Percentiles rank a stretch among this genome's conserved stretches.
Evolutionary conservation across 2,888 invertebrate genomes (phyloP).

Genomic region (Baronia brevicornis): DNA sequence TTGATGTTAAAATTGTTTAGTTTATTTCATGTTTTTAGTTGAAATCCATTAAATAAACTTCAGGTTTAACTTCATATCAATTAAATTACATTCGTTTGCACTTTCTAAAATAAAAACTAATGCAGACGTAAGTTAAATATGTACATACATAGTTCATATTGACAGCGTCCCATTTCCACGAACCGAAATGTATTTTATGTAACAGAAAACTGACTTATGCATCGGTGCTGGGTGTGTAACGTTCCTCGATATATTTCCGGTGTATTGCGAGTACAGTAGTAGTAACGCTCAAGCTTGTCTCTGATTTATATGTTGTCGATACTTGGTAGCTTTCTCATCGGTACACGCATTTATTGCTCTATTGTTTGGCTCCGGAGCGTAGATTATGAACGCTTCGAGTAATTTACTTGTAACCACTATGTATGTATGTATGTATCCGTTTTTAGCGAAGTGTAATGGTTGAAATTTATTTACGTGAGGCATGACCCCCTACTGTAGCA

Average conservation of each 20-base stretch:
- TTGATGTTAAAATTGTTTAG: too few relatives aligned
- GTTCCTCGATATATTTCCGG: conserved; percentile 36
- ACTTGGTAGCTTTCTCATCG: conserved; percentile 56
- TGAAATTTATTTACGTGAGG: conserved; percentile 37
- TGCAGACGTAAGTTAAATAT: conserved; percentile 34
- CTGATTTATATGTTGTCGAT: conserved; percentile 66
- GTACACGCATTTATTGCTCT: conserved; percentile 62
- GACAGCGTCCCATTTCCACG: conserved; percentile 25
- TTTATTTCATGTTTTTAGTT: too few relatives aligned
- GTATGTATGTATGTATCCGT: conserved; percentile 43
- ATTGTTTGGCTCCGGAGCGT: conserved; percentile 59
- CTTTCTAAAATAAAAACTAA: conserved; percentile 44
- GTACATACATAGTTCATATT: conserved; percentile 31
- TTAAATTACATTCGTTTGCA: conserved; percentile 24
- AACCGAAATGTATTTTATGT: conserved; percentile 35
- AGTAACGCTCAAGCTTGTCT: conserved; percentile 45
- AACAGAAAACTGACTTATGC: conserved; percentile 41
- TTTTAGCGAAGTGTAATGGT: conserved; percentile 42
- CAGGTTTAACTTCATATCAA: too few relatives aligned
- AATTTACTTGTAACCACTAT: conserved; percentile 57
- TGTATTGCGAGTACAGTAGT: conserved; percentile 28
- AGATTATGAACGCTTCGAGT: conserved; percentile 45
- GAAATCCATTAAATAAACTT: too few relatives aligned
- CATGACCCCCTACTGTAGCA: conserved; percentile 31
- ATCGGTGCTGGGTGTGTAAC: conserved; percentile 34